A percentile compares a stretch with the other conserved stretches of the same genome.
These are phyloP conservation scores for Drosophila subquinaria DNA, from an alignment of 2,888 invertebrate species.

Conservation along the genomic window DNA sequence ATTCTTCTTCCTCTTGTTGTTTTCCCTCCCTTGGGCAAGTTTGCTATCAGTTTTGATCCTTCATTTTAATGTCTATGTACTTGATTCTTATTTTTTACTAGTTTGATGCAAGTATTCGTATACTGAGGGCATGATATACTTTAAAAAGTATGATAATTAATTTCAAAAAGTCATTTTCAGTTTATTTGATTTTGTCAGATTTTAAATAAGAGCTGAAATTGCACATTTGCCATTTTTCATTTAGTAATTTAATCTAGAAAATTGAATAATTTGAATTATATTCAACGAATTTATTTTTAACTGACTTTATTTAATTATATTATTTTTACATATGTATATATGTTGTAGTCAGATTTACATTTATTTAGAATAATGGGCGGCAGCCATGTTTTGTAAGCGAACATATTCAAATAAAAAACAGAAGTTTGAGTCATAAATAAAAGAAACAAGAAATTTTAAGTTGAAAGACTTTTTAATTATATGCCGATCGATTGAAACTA, in stretches of 20 bases:
- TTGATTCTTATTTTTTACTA: conserved; percentile 23
- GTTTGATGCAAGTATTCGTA: background rate
- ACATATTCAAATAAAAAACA: no score
- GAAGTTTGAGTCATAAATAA: no score
- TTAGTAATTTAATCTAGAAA: background rate
- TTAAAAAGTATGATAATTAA: background rate
- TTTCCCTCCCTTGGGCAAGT: conserved; percentile 6
- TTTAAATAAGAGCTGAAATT: no score
- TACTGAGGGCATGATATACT: background rate
- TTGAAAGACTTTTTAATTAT: no score
- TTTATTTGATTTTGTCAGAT: background rate
- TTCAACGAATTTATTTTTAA: background rate
- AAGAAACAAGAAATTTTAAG: no score
- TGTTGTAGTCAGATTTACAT: no score
- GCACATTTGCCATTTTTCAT: background rate
- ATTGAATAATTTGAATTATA: background rate
- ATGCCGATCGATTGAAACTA: no score
- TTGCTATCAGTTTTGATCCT: conserved; percentile 45
- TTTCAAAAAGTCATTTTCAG: background rate
- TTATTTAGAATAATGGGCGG: no score
- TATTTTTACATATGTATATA: background rate
- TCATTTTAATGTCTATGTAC: conserved; percentile 40
- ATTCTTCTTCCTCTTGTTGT: conserved; percentile 8
- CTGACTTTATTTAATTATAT: background rate
- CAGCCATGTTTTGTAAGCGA: no score